These are phyloP conservation scores for Megaleporinus macrocephalus DNA, from an alignment of 2,113 vertebrate genomes.

Conservation along the genomic window DNA sequence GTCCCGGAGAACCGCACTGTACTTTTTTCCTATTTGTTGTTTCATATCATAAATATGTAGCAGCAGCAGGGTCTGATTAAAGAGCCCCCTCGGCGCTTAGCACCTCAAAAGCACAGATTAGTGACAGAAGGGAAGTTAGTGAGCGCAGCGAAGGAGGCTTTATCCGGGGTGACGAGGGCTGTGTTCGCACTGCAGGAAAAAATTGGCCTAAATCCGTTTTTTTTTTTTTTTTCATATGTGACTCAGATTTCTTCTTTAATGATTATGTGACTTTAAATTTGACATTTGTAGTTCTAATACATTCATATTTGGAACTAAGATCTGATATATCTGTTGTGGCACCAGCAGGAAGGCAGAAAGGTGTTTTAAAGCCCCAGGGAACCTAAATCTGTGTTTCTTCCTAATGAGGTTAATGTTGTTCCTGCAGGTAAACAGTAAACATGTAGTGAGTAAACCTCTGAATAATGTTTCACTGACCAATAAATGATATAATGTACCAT, in stretches of 20 bases:
- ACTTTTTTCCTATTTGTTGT: neutral
- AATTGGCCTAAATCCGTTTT: neutral
- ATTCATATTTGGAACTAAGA: too few relatives aligned
- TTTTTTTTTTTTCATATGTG: neutral
- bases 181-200: too few relatives aligned
- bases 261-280: neutral
- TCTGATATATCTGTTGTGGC: too few relatives aligned
- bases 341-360: too few relatives aligned
- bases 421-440: too few relatives aligned
- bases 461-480: too few relatives aligned
- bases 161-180: slow-evolving; percentile 23
- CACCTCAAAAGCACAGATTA: slow-evolving; percentile 32
- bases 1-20: neutral
- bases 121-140: slow-evolving; percentile 3
- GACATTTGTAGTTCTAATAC: neutral
- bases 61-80: slow-evolving; percentile 21
- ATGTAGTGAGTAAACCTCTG: too few relatives aligned
- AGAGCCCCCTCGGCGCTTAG: slow-evolving; percentile 16
- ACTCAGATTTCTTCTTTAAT: neutral
- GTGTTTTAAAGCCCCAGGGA: too few relatives aligned
- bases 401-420: too few relatives aligned
- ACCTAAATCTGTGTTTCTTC: too few relatives aligned
- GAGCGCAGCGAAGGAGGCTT: neutral
- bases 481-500: too few relatives aligned
- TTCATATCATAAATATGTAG: slow-evolving; percentile 24